Evolutionary conservation across 92 coral and sea anemone species (phyloP).

Genomic region (Zoanthus sociatus): DNA sequence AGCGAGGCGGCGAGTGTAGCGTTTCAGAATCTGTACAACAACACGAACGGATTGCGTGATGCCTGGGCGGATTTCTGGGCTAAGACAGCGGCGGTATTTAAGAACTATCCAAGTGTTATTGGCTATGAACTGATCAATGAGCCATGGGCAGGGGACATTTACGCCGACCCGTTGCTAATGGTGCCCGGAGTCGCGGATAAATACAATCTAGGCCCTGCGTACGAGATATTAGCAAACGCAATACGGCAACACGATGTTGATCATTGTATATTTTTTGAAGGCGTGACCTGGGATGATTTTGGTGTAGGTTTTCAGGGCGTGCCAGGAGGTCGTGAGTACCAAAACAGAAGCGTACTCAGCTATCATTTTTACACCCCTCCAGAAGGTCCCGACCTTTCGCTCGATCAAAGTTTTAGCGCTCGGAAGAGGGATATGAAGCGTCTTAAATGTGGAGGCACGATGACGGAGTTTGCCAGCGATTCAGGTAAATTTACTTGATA

Average conservation of each 20-base stretch:
- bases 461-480: conserved; percentile 82
- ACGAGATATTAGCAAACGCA: conserved; percentile 84
- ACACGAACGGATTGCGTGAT: conserved; percentile 86
- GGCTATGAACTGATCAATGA: conserved; percentile 97
- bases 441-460: conserved; percentile 91
- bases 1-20: conserved; percentile 95
- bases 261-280: conserved; percentile 94
- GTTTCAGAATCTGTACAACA: conserved; percentile 91
- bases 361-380: conserved; percentile 87
- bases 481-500: conserved; percentile 5
- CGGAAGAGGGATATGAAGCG: conserved; percentile 73
- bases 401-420: conserved; percentile 73
- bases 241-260: conserved; percentile 83
- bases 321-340: conserved; percentile 89
- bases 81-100: conserved; percentile 85
- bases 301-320: conserved; percentile 92
- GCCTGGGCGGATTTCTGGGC: conserved; percentile 96
- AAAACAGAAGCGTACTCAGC: conserved; percentile 90
- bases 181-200: conserved; percentile 87
- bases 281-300: conserved; percentile 95
- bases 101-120: conserved; percentile 79
- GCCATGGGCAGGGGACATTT: conserved; percentile 96
- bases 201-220: conserved; percentile 89
- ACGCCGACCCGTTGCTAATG: conserved; percentile 82
- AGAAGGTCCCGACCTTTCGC: conserved; percentile 66